phyloP scores from a whole-genome alignment of 2,797 vertebrate species.

The Clarias platycephalus region DNA sequence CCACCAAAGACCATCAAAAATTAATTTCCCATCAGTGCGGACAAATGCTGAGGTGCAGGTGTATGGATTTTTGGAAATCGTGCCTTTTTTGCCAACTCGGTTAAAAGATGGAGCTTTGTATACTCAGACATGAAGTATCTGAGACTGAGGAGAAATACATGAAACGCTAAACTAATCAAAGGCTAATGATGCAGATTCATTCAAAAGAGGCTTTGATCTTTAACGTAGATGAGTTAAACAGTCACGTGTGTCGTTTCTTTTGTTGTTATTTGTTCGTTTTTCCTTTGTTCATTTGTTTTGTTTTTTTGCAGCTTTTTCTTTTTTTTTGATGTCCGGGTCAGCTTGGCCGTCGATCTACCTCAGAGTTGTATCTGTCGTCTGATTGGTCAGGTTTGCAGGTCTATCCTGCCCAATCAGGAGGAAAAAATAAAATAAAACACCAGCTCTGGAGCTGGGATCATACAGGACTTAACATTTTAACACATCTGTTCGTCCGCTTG shows the following conservation, averaged over 20 bases:
- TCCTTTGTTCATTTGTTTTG: not conserved
- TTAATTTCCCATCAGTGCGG: slow-evolving; percentile 66
- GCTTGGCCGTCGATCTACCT: slow-evolving; percentile 98
- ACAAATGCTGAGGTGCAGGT: slow-evolving; percentile 70
- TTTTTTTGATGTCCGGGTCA: slow-evolving; percentile 88
- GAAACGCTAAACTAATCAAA: slow-evolving; percentile 65
- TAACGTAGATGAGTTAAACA: slow-evolving; percentile 50
- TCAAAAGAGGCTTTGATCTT: slow-evolving; percentile 80
- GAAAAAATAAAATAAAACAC: slow-evolving; percentile 72
- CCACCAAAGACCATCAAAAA: slow-evolving; percentile 86
- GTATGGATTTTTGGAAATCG: slow-evolving; percentile 88
- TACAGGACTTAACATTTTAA: slow-evolving; percentile 69
- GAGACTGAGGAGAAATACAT: slow-evolving; percentile 73
- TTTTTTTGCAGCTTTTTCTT: slow-evolving; percentile 84
- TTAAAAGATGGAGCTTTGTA: slow-evolving; percentile 77
- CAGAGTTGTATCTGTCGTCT: slow-evolving; percentile 92
- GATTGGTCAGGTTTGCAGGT: slow-evolving; percentile 93
- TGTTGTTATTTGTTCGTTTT: not conserved
- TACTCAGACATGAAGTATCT: slow-evolving; percentile 83
- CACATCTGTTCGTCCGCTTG: slow-evolving; percentile 57
- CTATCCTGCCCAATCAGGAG: slow-evolving; percentile 85
- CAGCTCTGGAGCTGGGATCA: slow-evolving; percentile 94
- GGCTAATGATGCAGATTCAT: slow-evolving; percentile 70
- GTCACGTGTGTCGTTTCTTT: slow-evolving; percentile 39
- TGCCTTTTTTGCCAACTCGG: slow-evolving; percentile 92